A percentile compares a stretch with the other conserved stretches of the same genome.
Conservation (phyloP, 2,113 vertebrate species). For the Spea bombifrons region DNA sequence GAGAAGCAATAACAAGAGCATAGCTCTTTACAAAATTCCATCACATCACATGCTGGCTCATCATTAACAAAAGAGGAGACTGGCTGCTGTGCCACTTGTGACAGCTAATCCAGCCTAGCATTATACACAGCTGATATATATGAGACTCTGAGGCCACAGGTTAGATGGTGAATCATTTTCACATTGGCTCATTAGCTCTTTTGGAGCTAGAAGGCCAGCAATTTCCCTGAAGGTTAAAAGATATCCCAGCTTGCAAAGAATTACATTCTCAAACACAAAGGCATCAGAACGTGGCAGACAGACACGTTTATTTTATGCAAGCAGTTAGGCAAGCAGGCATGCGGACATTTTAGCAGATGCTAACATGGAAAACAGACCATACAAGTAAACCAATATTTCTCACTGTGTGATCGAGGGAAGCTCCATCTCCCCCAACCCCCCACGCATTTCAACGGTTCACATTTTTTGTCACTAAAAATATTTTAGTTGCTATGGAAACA, state of each 20-base stretch:
- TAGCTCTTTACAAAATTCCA: too few species aligned
- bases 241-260: not conserved
- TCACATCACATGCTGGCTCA: too few species aligned
- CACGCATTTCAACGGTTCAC: slow-evolving; percentile 33
- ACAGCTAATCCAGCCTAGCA: not conserved
- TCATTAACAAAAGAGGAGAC: not conserved
- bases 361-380: not conserved
- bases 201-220: not conserved
- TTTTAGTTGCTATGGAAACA: slow-evolving; percentile 44
- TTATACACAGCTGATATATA: slow-evolving; percentile 6
- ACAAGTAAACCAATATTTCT: slow-evolving; percentile 16
- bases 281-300: not conserved
- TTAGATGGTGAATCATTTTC: not conserved
- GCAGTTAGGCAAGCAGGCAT: not conserved
- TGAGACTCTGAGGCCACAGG: not conserved
- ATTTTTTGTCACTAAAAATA: slow-evolving; percentile 46
- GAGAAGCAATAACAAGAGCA: too few species aligned
- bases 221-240: not conserved
- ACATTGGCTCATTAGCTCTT: slow-evolving; percentile 10
- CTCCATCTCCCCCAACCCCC: slow-evolving; percentile 19
- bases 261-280: not conserved
- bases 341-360: slow-evolving; percentile 4
- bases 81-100: not conserved
- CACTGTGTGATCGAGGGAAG: slow-evolving; percentile 21
- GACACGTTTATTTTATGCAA: slow-evolving; percentile 4